Evolutionary conservation across 2,888 invertebrate genomes (phyloP).

Genomic region (Pollenia amentaria): DNA sequence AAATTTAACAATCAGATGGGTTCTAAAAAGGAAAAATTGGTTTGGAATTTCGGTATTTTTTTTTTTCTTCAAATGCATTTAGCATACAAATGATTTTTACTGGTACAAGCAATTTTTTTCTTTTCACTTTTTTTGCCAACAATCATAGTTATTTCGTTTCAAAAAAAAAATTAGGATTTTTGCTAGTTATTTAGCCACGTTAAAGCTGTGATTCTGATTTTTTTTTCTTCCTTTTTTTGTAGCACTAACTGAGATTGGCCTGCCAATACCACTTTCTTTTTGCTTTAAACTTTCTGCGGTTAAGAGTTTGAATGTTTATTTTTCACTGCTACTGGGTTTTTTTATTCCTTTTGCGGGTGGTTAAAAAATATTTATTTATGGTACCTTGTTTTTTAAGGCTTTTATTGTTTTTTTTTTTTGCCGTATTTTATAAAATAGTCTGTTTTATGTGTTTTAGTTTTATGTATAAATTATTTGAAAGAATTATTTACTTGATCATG

Average conservation of each 20-base stretch:
- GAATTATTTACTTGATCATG: conserved; percentile 46
- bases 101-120: conserved; percentile 19
- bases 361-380: conserved; percentile 54
- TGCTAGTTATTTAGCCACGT: conserved; percentile 38
- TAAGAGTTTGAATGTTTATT: conserved; percentile 24
- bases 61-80: conserved; percentile 23
- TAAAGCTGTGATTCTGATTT: conserved; percentile 32
- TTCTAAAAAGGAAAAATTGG: conserved; percentile 41
- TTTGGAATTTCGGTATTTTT: conserved; percentile 44
- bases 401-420: conserved; percentile 19
- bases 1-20: conserved; percentile 22
- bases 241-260: conserved; percentile 36
- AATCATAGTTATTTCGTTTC: conserved; percentile 57
- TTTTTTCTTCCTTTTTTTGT: background rate
- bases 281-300: conserved; percentile 44
- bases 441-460: conserved; percentile 49
- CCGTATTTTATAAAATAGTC: conserved; percentile 32
- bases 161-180: conserved; percentile 9
- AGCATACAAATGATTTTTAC: conserved; percentile 54
- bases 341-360: conserved; percentile 44
- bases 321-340: background rate
- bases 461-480: conserved; percentile 24
- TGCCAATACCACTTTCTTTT: conserved; percentile 38
- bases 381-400: conserved; percentile 24
- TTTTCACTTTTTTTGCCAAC: conserved; percentile 12